Evolutionary conservation across 2,797 vertebrate genomes (phyloP), one percentile per base, ranked within the genome.

Genomic region (Hoplostethus mediterraneus): DNA sequence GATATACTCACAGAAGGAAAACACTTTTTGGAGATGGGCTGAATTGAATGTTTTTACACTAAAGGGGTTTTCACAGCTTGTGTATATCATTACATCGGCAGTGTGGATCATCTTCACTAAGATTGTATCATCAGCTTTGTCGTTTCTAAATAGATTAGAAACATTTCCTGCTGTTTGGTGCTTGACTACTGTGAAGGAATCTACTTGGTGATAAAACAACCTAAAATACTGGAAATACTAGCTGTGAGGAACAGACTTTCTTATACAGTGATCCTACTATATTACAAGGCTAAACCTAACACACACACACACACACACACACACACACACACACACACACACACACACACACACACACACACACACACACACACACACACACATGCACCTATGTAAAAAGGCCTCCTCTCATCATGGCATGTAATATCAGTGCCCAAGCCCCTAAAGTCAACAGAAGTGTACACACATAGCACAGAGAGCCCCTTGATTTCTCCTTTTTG

Each of bases 401-500:
- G 25, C 30, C 49, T 61, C 38, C 40, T 70, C 36, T 68, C 16
- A n/a, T 71, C 31, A 0, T 69, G 64, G 54, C 45, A 59, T 65
- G 12, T 63, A 73, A 59, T 73, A 52, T 63, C 28, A 73, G 33
- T 2, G 2, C 28, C 42, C 63, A 52, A 49, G 14, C 58, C 74
- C 57, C 55, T 67, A 36, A 80, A 68, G 56, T 49, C 28, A 53
- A 63, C 67, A 70, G 21, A 8, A 17, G 3, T 64, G 25, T 42
- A 21, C 42, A 67, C 51, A 47, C 31, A 52, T 6, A 63, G 56
- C 44, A 81, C 57, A 77, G 56, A 64, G 36, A 58, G n/a, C 10
- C 45, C 30, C 48, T 80, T 81, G 56, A 78, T 77, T 79, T 68
- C 56, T 52, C n/a, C 13, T 9, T 66, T 70, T 61, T 65, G 3